Conservation (phyloP, 2,797 vertebrate species). For the Poeciliopsis paucimaculata region DNA sequence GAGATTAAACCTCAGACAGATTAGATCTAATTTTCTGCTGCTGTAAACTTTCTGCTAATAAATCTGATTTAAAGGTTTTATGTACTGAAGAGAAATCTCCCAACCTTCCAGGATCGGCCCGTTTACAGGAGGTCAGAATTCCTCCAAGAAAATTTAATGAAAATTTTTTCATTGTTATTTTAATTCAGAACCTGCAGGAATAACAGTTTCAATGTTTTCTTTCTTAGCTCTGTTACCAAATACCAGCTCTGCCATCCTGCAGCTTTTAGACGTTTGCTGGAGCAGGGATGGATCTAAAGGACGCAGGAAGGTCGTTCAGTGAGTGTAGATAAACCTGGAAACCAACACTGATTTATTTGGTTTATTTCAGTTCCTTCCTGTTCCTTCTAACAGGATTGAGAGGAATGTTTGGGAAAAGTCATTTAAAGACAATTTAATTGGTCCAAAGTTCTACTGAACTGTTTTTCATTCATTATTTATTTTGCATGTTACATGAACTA, state of each 20-base stretch:
- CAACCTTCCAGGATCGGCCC: neutral
- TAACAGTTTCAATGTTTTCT: neutral
- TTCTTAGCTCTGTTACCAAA: neutral
- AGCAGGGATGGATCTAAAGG: neutral
- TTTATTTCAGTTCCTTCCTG: neutral
- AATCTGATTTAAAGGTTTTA: neutral
- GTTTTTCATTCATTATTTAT: no score
- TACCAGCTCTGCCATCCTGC: neutral
- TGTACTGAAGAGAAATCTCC: no score
- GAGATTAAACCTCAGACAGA: neutral
- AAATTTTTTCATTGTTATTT: neutral
- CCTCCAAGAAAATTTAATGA: neutral
- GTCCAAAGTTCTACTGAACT: neutral
- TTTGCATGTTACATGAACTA: no score
- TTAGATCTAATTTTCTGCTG: neutral
- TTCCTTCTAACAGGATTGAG: neutral
- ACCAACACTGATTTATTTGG: neutral
- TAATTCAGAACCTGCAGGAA: neutral
- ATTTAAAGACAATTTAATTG: neutral
- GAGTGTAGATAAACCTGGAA: neutral
- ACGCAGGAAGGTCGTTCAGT: neutral
- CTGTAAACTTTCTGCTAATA: neutral
- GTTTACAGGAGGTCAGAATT: neutral
- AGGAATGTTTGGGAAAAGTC: neutral
- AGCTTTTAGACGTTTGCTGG: neutral